Evolutionary conservation across 2,113 vertebrate species (phyloP).

Genomic region (Neogobius melanostomus): DNA sequence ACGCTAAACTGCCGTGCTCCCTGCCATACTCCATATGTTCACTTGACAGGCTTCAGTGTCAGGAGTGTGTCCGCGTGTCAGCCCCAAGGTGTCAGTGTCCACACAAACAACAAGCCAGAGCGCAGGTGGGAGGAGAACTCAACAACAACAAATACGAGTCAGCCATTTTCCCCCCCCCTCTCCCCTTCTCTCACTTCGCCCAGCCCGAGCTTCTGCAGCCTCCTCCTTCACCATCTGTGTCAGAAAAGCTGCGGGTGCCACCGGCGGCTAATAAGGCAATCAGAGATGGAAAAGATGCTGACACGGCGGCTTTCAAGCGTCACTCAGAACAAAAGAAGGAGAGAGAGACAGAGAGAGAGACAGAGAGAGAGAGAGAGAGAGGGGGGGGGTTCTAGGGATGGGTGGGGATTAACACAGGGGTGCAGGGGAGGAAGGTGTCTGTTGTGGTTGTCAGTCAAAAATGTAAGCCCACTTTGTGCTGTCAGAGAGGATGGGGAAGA

Average conservation of each 20-base stretch:
- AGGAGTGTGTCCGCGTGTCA: slow-evolving; percentile 69
- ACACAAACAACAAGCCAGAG: slow-evolving; percentile 72
- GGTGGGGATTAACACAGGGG: slow-evolving; percentile 71
- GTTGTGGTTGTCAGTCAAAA: slow-evolving; percentile 82
- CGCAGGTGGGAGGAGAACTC: slow-evolving; percentile 53
- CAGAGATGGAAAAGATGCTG: slow-evolving; percentile 82
- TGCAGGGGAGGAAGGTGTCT: slow-evolving; percentile 58
- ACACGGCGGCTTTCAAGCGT: slow-evolving; percentile 79
- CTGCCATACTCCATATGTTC: slow-evolving; percentile 60
- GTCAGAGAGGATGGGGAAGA: slow-evolving; percentile 65
- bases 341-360: slow-evolving; percentile 74
- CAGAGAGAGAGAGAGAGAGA: slow-evolving; percentile 49
- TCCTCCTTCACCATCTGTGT: slow-evolving; percentile 75
- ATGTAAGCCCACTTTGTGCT: slow-evolving; percentile 76
- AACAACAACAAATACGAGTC: slow-evolving; percentile 74
- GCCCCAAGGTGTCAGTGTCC: slow-evolving; percentile 76
- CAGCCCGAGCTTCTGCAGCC: slow-evolving; percentile 15
- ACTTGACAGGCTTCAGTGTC: slow-evolving; percentile 75
- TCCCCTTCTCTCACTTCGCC: background rate
- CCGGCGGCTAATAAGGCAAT: slow-evolving; percentile 83
- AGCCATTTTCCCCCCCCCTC: slow-evolving; percentile 55
- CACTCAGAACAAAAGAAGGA: slow-evolving; percentile 79
- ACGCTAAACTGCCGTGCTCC: slow-evolving; percentile 45
- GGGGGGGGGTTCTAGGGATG: slow-evolving; percentile 43
- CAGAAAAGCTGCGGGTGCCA: slow-evolving; percentile 76